Evolutionary conservation across 2,888 invertebrate genomes (phyloP), one percentile per base, ranked within the genome.

Genomic region (Cryptophagus acutangulus): DNA sequence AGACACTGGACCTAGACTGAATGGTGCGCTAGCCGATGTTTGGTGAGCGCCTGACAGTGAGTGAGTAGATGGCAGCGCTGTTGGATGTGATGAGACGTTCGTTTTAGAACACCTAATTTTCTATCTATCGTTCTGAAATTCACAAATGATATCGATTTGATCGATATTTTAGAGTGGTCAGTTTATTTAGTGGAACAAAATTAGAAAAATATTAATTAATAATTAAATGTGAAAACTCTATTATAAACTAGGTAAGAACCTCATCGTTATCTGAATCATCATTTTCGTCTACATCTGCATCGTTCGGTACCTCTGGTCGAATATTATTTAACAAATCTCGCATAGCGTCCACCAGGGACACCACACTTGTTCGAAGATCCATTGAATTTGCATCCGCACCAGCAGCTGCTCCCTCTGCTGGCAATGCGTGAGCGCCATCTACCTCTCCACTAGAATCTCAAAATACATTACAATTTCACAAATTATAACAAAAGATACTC

Each of bases 281-380:
- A 48, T 73, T 73, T 44, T 71, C 71, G 48, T 73, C 73, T 3
- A 66, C 70, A 45, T 72, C 71, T 1, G 69, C 73, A 48, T 74
- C 73, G 45, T 74, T 73, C 30, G 77, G 75, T 30, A 73, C 70
- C 53, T 79, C 78, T 2, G 76, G 75, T 36, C 79, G 74, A 41
- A 82, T 79, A 58, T 80, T 82, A 41, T 78, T 77, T 25, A 86
- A 67, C 40, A 85, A 72, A 54, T 84, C 81, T 28, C 84, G 69
- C 81, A 86, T 83, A 6, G 84, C 83, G 54, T 82, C 82, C 49
- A 85, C 74, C 41, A 85, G 70, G 1, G 78, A 76, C 4, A 76
- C 79, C 2, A 84, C 75, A 40, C 82, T 82, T 41, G 78, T 74
- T 18, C 79, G 71, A 9, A 84, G 67, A 54, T 77, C 76, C 15